Evolutionary conservation across 1,140 invertebrate genomes (phyloP).

Genomic region (Apis dorsata): DNA sequence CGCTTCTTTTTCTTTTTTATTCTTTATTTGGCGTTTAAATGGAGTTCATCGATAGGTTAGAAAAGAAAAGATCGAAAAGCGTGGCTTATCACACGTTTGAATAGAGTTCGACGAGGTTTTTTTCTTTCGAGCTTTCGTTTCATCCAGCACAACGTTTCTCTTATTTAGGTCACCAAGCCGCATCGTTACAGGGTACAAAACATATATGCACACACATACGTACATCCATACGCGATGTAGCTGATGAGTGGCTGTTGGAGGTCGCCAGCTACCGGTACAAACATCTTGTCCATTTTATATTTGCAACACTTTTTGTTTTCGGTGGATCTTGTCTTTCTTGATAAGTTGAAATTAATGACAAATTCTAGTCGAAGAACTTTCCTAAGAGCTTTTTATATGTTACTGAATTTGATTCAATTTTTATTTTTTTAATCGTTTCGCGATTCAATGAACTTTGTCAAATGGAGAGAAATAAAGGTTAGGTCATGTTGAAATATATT

Average conservation of each 20-base stretch:
- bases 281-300: conserved; percentile 29
- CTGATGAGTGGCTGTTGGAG: conserved; percentile 22
- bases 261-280: conserved; percentile 27
- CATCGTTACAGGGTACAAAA: conserved; percentile 19
- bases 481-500: no score
- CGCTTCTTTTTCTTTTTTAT: neutral
- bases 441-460: no score
- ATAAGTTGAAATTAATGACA: neutral
- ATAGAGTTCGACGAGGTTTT: conserved; percentile 41
- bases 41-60: neutral
- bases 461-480: no score
- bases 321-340: neutral
- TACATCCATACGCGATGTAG: neutral
- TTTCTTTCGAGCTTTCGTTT: conserved; percentile 6
- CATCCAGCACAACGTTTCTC: conserved; percentile 44
- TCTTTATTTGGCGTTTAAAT: neutral
- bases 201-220: neutral
- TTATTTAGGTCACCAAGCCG: conserved; percentile 67
- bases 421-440: neutral
- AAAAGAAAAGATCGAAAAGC: conserved; percentile 11
- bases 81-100: conserved; percentile 45
- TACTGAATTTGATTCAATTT: neutral
- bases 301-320: neutral
- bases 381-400: neutral
- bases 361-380: neutral